Percentiles rank a stretch among this genome's conserved stretches.
phyloP scores from a whole-genome alignment of 2,797 vertebrate genomes.

The Momotus momota region DNA sequence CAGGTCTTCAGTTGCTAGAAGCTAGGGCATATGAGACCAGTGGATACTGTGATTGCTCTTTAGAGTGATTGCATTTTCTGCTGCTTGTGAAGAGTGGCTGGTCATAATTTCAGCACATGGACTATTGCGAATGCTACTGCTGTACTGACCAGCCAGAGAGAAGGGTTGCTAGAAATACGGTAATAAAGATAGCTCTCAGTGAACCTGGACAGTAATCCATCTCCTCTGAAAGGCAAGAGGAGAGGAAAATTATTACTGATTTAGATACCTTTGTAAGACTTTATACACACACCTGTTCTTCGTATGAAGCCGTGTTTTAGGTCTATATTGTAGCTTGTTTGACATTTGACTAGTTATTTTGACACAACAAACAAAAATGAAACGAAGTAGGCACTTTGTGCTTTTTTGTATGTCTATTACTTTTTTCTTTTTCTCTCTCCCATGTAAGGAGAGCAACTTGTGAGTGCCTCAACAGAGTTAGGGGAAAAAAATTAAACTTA shows the following conservation, averaged over 20 bases:
- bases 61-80: background rate
- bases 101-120: background rate
- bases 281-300: background rate
- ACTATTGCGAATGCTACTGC: background rate
- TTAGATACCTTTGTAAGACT: conserved; percentile 3
- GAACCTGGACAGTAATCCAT: background rate
- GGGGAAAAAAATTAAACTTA: background rate
- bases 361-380: background rate
- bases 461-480: conserved; percentile 69
- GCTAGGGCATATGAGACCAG: background rate
- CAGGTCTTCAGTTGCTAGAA: conserved; percentile 85
- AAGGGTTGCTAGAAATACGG: background rate
- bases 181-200: background rate
- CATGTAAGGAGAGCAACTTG: conserved; percentile 38
- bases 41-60: background rate
- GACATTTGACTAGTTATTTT: conserved; percentile 16
- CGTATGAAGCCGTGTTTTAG: conserved; percentile 17
- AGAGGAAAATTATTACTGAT: background rate
- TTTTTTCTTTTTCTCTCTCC: background rate
- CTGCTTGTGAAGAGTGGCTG: background rate
- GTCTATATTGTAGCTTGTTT: background rate
- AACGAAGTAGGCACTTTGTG: background rate
- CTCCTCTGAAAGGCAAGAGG: conserved; percentile 9
- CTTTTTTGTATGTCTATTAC: conserved; percentile 31
- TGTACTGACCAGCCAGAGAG: background rate